Evolutionary conservation across 2,113 vertebrate genomes (phyloP).

Genomic region (Prunella fulvescens): DNA sequence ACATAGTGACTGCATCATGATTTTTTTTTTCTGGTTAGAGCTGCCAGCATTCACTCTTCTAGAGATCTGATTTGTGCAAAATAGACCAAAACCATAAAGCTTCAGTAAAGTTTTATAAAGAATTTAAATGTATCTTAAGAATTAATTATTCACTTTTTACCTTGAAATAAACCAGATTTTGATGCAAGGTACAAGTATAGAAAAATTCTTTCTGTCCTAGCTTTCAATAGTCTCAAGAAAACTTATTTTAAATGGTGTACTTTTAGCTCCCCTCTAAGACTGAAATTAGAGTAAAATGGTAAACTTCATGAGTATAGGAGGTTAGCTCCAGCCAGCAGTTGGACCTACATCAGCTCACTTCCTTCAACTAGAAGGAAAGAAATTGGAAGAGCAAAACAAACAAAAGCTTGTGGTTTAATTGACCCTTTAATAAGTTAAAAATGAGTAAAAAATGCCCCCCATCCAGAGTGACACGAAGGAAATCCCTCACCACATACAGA

Average conservation of each 20-base stretch:
- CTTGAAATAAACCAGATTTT: neutral
- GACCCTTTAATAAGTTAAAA: neutral
- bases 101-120: neutral
- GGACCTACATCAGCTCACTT: neutral
- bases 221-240: neutral
- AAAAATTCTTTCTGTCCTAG: neutral
- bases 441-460: neutral
- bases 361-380: neutral
- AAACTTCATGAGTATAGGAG: neutral
- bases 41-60: neutral
- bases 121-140: neutral
- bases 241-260: neutral
- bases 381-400: neutral
- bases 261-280: neutral
- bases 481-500: neutral
- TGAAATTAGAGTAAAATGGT: neutral
- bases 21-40: neutral
- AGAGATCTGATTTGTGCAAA: neutral
- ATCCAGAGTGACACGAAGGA: neutral
- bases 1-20: constrained; percentile 22
- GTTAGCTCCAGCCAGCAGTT: neutral
- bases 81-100: neutral
- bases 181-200: neutral
- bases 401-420: neutral
- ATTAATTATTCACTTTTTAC: neutral